Conservation (phyloP, 2,113 vertebrate genomes). For the Phocoena phocoena region DNA sequence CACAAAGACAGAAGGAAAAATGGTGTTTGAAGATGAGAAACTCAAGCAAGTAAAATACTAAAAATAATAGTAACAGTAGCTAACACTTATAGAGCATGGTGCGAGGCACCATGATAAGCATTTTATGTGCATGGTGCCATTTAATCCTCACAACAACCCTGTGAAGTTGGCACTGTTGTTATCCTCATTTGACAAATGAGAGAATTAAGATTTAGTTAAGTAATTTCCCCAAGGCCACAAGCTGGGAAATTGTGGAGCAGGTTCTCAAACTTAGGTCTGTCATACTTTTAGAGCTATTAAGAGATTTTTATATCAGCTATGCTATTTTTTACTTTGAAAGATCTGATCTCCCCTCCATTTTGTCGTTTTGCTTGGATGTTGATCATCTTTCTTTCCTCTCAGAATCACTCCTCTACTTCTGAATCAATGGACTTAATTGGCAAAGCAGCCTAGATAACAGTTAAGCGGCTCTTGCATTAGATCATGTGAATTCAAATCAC, state of each 20-base stretch:
- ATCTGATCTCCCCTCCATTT: background rate
- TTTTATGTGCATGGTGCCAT: background rate
- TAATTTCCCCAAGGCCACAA: background rate
- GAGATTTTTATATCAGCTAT: background rate
- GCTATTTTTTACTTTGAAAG: background rate
- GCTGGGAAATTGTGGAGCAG: background rate
- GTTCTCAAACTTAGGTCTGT: conserved; percentile 16
- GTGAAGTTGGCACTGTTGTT: background rate
- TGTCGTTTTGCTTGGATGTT: background rate
- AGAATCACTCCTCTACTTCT: background rate
- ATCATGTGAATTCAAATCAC: background rate
- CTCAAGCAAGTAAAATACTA: background rate
- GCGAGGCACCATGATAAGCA: background rate
- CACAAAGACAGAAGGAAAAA: background rate
- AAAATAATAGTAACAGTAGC: background rate
- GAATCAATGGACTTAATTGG: background rate
- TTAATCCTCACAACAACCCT: background rate
- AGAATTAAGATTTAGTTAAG: background rate
- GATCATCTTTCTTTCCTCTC: background rate
- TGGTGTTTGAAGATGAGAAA: background rate
- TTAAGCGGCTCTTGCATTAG: background rate
- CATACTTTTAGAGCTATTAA: background rate
- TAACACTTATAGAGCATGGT: background rate
- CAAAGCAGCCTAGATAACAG: background rate
- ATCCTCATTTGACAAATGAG: background rate